Conservation (phyloP, 2,888 invertebrate species). For the Pyrrhosoma nymphula region DNA sequence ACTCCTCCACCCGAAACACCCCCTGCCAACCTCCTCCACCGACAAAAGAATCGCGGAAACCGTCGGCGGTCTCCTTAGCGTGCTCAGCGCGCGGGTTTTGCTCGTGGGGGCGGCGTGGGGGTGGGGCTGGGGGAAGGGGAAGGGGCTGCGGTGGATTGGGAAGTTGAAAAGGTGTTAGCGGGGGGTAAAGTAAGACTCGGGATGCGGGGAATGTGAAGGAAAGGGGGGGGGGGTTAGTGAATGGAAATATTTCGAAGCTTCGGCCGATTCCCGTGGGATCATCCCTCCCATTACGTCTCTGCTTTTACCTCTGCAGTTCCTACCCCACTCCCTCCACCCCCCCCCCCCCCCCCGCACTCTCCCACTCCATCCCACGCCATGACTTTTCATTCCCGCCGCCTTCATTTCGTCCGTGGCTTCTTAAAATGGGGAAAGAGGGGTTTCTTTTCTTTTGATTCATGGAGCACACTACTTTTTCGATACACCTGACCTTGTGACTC, state of each 20-base stretch:
- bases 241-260: conserved; percentile 69
- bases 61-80: conserved; percentile 73
- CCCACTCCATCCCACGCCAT: not conserved
- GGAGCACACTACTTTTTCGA: not conserved
- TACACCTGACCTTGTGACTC: not conserved
- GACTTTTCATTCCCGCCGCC: not conserved
- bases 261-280: conserved; percentile 65
- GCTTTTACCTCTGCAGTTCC: not conserved
- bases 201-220: not conserved
- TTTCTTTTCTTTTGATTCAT: not conserved
- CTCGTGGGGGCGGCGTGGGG: conserved; percentile 67
- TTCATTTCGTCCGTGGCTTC: conserved; percentile 22
- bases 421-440: conserved; percentile 15
- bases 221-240: conserved; percentile 50
- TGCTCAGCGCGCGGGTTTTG: conserved; percentile 68
- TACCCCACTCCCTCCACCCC: not conserved
- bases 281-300: conserved; percentile 40
- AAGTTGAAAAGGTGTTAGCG: conserved; percentile 36
- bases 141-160: not conserved
- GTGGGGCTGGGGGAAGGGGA: conserved; percentile 15
- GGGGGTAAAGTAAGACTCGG: not conserved
- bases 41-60: conserved; percentile 75
- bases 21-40: conserved; percentile 72
- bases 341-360: not conserved
- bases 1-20: not conserved